These are phyloP conservation scores for Bombycilla garrulus DNA, from an alignment of 2,113 vertebrate genomes.

Conservation along the genomic window DNA sequence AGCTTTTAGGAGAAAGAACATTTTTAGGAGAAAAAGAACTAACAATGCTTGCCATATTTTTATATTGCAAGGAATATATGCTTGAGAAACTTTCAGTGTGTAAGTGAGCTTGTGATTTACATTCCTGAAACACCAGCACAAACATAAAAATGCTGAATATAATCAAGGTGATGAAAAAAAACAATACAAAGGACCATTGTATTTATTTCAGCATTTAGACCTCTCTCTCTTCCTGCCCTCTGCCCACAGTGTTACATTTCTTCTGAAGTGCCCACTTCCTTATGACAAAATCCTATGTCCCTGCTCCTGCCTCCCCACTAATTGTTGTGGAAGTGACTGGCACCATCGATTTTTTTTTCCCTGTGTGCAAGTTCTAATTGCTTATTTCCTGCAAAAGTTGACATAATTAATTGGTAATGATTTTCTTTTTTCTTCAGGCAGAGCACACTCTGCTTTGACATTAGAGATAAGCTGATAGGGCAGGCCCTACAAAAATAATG, in stretches of 20 bases:
- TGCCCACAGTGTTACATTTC: neutral
- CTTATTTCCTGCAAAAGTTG: slow-evolving; percentile 56
- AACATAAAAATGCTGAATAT: neutral
- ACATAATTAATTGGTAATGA: slow-evolving; percentile 42
- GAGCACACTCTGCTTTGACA: neutral
- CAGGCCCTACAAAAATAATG: neutral
- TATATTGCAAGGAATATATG: neutral
- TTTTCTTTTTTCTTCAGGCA: neutral
- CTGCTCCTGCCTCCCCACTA: neutral
- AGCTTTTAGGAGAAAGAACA: too few species aligned
- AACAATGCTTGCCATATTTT: neutral
- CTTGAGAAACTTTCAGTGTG: neutral
- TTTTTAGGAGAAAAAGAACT: too few species aligned
- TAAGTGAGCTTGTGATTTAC: neutral
- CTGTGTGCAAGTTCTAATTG: slow-evolving; percentile 28
- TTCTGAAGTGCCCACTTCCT: neutral
- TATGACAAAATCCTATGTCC: neutral
- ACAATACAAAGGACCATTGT: neutral
- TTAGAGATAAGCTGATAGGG: neutral
- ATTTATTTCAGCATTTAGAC: neutral
- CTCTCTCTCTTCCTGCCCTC: neutral
- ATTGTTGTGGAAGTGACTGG: neutral
- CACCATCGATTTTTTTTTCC: neutral
- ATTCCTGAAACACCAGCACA: neutral
- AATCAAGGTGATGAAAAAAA: neutral